Evolutionary conservation across 2,113 vertebrate genomes (phyloP), one percentile per base, ranked within the genome.

Genomic region (Brienomyrus longianalis): DNA sequence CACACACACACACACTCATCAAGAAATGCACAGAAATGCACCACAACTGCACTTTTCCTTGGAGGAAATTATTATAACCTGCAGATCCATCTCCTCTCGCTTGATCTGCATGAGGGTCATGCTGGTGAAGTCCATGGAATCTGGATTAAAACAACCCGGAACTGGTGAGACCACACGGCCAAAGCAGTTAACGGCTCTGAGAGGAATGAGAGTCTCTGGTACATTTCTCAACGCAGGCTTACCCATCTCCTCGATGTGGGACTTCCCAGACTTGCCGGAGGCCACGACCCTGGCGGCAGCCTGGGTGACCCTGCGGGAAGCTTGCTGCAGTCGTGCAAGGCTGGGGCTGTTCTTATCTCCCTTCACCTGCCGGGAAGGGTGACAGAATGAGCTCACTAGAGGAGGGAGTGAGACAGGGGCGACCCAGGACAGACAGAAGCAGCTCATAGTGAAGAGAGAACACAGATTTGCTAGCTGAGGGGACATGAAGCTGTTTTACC

Each of bases 81-180:
- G 98, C 0, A 97, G 96, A 88, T 99, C 97, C 98, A 99, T 98
- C 93, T 99, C 98, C 88, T 99, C 97, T 4, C 96, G 97, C 92
- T 99, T 99, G 92, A 99, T 97, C 94, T 99, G 98, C 10, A 97
- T 99, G 91, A 98, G 95, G 0, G 98, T 98, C 95, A 98, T 93
- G 90, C 96, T 96, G 17, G 97, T 98, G 93, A 99, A 99, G 93
- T 99, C 97, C 97, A 99, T 98, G 13, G 92, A 94, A 90, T 97
- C 98, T 99, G 94, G 2, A 1, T 19, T 19, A 77, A 77, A 77
- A 77, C 4, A 4, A 77, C 13, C 31, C 1, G 0, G 70, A 23
- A 77, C 10, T 66, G 62, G n/a, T 11, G 13, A 77, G 13, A 80
- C 91, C 7, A 83, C 91, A 1, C 9, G 54, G 21, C 9, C 23